Conservation (phyloP, 1,140 invertebrate genomes). For the Galleria mellonella region DNA sequence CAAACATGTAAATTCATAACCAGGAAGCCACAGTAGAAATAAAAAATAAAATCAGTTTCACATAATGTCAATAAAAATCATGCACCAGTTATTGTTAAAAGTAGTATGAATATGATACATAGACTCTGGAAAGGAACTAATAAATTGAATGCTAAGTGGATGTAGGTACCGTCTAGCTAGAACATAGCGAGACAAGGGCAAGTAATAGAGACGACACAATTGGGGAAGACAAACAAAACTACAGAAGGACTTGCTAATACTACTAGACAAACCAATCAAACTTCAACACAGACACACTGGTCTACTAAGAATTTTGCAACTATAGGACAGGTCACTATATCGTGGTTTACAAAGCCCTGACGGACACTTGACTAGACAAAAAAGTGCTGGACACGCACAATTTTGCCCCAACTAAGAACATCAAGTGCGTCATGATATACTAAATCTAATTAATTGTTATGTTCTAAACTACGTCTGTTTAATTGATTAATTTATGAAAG, state of each 20-base stretch:
- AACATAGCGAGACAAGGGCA: conserved; percentile 2
- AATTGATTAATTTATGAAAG: conserved; percentile 19
- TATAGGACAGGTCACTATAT: conserved; percentile 67
- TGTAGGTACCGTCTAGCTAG: background rate
- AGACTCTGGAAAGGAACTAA: background rate
- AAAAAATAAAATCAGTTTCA: conserved; percentile 9
- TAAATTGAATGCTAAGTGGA: background rate
- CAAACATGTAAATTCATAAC: conserved; percentile 15
- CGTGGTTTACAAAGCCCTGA: conserved; percentile 62
- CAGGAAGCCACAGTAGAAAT: conserved; percentile 17
- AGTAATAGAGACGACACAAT: conserved; percentile 1
- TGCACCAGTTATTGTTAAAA: conserved; percentile 24
- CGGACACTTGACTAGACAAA: conserved; percentile 42
- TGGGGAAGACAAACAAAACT: conserved; percentile 39
- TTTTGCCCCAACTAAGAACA: conserved; percentile 46
- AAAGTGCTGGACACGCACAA: conserved; percentile 43
- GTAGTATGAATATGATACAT: conserved; percentile 8
- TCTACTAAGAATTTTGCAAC: conserved; percentile 66
- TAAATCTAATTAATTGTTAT: conserved; percentile 29
- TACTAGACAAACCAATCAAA: conserved; percentile 48
- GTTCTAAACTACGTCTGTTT: conserved; percentile 26
- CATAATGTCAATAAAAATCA: conserved; percentile 21
- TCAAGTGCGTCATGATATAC: conserved; percentile 45
- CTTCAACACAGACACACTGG: conserved; percentile 38
- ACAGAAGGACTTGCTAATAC: conserved; percentile 38